Percentiles rank a stretch among this genome's conserved stretches.
Evolutionary conservation across 1,140 invertebrate genomes (phyloP).

Genomic region (Caerostris extrusa): DNA sequence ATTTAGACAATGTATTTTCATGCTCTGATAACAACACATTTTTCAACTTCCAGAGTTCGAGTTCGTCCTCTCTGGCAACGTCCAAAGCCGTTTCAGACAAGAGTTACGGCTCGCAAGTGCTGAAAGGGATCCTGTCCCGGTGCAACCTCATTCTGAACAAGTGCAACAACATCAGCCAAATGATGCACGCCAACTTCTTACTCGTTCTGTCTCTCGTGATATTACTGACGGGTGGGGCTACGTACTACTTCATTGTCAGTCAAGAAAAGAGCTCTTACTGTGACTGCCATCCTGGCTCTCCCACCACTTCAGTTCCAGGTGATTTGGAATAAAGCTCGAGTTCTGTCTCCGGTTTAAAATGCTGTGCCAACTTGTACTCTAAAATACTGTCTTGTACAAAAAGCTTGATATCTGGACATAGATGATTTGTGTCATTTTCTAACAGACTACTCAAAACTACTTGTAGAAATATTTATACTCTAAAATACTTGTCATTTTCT

Average conservation of each 20-base stretch:
- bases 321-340: not conserved
- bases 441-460: too few species aligned
- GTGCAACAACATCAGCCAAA: not conserved
- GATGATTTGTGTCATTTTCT: too few species aligned
- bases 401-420: too few species aligned
- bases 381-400: too few species aligned
- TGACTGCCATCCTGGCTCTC: not conserved
- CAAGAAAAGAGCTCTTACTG: too few species aligned
- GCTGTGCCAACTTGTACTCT: not conserved
- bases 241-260: not conserved
- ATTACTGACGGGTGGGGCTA: not conserved
- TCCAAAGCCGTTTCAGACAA: not conserved
- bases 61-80: not conserved
- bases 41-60: not conserved
- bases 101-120: not conserved
- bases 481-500: too few species aligned
- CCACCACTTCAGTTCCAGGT: not conserved
- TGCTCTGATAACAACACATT: not conserved
- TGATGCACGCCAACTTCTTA: not conserved
- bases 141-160: not conserved
- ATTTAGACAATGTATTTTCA: too few species aligned
- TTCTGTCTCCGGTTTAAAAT: not conserved
- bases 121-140: not conserved
- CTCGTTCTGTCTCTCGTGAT: not conserved
- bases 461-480: too few species aligned